Evolutionary conservation across 2,888 invertebrate genomes (phyloP).

Genomic region (Xylota segnis): DNA sequence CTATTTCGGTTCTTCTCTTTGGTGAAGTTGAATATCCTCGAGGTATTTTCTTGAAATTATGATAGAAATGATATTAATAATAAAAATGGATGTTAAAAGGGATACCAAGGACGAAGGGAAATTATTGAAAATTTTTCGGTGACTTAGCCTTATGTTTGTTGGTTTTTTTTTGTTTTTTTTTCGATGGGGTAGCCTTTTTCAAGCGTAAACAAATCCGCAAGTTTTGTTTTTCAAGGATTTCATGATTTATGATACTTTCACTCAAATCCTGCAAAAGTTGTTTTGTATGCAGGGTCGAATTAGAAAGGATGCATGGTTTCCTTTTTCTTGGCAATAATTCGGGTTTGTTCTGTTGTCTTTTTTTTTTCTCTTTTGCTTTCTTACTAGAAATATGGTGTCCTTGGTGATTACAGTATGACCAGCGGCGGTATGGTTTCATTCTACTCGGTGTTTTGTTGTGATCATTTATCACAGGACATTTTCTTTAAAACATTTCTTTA

Average conservation of each 20-base stretch:
- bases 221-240: constrained; percentile 60
- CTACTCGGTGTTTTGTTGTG: neutral
- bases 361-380: neutral
- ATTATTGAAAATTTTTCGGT: constrained; percentile 48
- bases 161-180: constrained; percentile 17
- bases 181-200: constrained; percentile 27
- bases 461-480: constrained; percentile 53
- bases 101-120: constrained; percentile 33
- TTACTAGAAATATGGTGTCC: constrained; percentile 31
- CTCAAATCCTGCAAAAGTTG: constrained; percentile 6
- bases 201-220: constrained; percentile 61
- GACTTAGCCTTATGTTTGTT: constrained; percentile 20
- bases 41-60: constrained; percentile 65
- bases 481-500: constrained; percentile 14
- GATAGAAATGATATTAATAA: constrained; percentile 66
- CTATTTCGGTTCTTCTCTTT: constrained; percentile 8
- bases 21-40: constrained; percentile 52
- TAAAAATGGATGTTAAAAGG: constrained; percentile 66
- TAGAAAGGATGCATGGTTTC: constrained; percentile 23
- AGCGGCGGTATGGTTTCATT: constrained; percentile 7
- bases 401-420: constrained; percentile 64
- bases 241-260: constrained; percentile 65
- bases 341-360: constrained; percentile 23
- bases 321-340: constrained; percentile 38
- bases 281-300: constrained; percentile 29